A percentile compares a stretch with the other conserved stretches of the same genome.
Conservation (phyloP, 2,888 invertebrate species). For the Pammene fasciana region DNA sequence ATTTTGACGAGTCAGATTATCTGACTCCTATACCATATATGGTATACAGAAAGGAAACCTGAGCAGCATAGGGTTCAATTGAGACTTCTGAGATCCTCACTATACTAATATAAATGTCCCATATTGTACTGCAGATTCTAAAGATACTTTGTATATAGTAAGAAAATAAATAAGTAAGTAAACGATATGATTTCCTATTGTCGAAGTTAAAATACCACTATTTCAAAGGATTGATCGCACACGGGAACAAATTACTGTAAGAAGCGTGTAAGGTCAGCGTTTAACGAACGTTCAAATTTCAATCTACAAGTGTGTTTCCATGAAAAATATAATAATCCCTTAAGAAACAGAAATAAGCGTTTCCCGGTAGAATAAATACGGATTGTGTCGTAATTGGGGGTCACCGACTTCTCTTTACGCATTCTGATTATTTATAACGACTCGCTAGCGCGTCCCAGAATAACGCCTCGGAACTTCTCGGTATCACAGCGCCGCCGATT, state of each 20-base stretch:
- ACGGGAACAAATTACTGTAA: background rate
- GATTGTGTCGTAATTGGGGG: conserved; percentile 60
- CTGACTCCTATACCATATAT: no score
- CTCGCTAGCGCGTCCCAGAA: conserved; percentile 65
- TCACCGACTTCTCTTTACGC: conserved; percentile 74
- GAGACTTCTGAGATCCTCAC: no score
- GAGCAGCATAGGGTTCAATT: no score
- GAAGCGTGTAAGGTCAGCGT: background rate
- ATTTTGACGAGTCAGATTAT: no score
- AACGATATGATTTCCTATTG: background rate
- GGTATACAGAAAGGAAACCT: no score
- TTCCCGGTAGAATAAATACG: conserved; percentile 56
- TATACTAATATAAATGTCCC: no score
- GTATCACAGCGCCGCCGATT: conserved; percentile 75
- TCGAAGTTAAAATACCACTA: no score
- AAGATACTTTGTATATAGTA: no score
- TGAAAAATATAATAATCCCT: conserved; percentile 36
- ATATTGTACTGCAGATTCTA: no score
- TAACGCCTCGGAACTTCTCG: conserved; percentile 75
- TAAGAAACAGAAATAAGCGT: conserved; percentile 46
- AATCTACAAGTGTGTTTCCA: conserved; percentile 19
- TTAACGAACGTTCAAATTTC: background rate
- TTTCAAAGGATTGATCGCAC: background rate
- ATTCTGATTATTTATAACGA: conserved; percentile 78
- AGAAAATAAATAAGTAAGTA: no score